Evolutionary conservation across 2,797 vertebrate genomes (phyloP).

Genomic region (Labeo calbasu): DNA sequence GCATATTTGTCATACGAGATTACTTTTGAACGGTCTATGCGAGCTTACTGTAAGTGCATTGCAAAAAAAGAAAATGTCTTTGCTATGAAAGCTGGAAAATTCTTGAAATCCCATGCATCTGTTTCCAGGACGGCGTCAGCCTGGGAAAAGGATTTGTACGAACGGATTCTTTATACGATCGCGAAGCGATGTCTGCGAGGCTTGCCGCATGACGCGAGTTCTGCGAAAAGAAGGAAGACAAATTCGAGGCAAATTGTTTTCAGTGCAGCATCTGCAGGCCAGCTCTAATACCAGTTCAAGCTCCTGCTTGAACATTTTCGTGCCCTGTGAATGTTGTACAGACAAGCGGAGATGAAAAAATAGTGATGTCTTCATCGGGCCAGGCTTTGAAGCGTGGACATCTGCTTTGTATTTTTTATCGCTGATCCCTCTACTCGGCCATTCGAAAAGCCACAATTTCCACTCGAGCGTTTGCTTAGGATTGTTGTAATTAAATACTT

Average conservation of each 20-base stretch:
- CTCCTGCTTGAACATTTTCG: slow-evolving; percentile 14
- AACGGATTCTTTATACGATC: neutral
- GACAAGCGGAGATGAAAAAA: slow-evolving; percentile 45
- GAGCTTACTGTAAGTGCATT: neutral
- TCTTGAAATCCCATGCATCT: slow-evolving; percentile 28
- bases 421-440: neutral
- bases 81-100: slow-evolving; percentile 15
- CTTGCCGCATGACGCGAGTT: slow-evolving; percentile 27
- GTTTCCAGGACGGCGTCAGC: slow-evolving; percentile 30
- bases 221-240: slow-evolving; percentile 3
- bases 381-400: slow-evolving; percentile 45
- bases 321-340: slow-evolving; percentile 5
- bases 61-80: slow-evolving; percentile 1
- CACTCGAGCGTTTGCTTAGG: slow-evolving; percentile 51
- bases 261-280: slow-evolving; percentile 19
- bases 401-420: slow-evolving; percentile 58
- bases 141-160: slow-evolving; percentile 43
- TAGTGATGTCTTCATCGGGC: slow-evolving; percentile 40
- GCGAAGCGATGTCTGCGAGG: slow-evolving; percentile 14
- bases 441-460: slow-evolving; percentile 50
- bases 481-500: slow-evolving; percentile 60
- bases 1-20: slow-evolving; percentile 32
- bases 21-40: neutral
- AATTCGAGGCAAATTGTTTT: slow-evolving; percentile 48
- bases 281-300: slow-evolving; percentile 29